Percentiles rank a stretch among this genome's conserved stretches.
Conservation (phyloP, 2,113 vertebrate genomes). For the Arizona elegans region DNA sequence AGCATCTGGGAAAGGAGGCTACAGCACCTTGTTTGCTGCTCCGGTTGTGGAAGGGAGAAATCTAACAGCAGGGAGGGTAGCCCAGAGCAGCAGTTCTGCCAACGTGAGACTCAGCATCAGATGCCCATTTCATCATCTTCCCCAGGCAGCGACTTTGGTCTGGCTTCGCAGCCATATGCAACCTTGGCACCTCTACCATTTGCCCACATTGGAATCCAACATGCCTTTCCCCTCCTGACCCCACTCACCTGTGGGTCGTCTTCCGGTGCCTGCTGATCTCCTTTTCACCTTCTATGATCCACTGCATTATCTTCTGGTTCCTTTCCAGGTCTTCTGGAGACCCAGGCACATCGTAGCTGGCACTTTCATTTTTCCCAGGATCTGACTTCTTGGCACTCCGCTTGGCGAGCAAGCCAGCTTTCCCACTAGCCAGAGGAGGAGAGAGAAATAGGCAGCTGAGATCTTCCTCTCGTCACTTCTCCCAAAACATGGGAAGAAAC, state of each 20-base stretch:
- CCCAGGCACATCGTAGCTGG: slow-evolving; percentile 75
- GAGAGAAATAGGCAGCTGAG: not conserved
- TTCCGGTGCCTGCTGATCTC: slow-evolving; percentile 86
- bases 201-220: not conserved
- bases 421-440: slow-evolving; percentile 74
- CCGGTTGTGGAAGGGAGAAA: not conserved
- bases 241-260: slow-evolving; percentile 81
- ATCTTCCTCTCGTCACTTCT: not conserved
- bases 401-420: slow-evolving; percentile 77
- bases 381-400: slow-evolving; percentile 83
- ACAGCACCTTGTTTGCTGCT: not conserved
- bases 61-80: not conserved
- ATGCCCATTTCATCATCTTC: not conserved
- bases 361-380: slow-evolving; percentile 69
- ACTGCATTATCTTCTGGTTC: slow-evolving; percentile 95
- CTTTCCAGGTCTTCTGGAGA: slow-evolving; percentile 83
- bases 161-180: not conserved
- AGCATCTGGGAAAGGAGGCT: not conserved
- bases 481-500: not conserved
- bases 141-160: not conserved
- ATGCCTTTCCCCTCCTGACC: too few species aligned
- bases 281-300: slow-evolving; percentile 96
- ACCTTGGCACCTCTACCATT: not conserved
- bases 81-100: not conserved
- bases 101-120: not conserved